phyloP scores from a whole-genome alignment of 2,797 vertebrate genomes.

The Lemur catta region DNA sequence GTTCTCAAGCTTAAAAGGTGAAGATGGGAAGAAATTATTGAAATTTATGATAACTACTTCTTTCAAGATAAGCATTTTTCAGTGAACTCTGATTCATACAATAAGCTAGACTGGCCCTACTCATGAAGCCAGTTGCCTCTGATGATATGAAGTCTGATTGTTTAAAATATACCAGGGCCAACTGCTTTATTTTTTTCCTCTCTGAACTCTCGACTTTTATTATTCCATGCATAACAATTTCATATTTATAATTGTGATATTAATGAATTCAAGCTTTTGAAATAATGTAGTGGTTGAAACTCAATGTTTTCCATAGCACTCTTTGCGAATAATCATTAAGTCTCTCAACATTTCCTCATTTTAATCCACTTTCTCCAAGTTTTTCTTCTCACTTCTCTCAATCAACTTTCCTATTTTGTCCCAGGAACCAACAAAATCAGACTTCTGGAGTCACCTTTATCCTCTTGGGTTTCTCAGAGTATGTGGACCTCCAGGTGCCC shows the following conservation, averaged over 20 bases:
- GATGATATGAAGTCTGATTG: background rate
- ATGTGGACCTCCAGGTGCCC: background rate
- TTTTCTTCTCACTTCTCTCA: background rate
- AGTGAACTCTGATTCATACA: background rate
- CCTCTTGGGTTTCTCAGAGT: conserved; percentile 42
- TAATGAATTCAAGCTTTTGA: background rate
- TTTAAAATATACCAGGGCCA: background rate
- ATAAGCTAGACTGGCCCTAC: rapidly evolving
- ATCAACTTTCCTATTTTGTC: background rate
- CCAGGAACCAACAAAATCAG: background rate
- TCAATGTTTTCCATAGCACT: background rate
- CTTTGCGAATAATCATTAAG: background rate
- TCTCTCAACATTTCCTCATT: background rate
- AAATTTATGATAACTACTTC: background rate
- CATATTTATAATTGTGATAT: background rate
- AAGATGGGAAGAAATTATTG: background rate
- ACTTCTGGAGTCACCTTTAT: background rate
- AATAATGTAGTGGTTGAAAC: background rate
- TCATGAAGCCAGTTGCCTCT: background rate
- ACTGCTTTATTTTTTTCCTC: background rate
- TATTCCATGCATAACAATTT: background rate
- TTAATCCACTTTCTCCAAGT: background rate
- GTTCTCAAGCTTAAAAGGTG: background rate
- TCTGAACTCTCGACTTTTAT: background rate
- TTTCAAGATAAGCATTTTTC: background rate